These are phyloP conservation scores for Anguilla pacifica DNA, from an alignment of 2,797 vertebrate species.

Conservation along the genomic window DNA sequence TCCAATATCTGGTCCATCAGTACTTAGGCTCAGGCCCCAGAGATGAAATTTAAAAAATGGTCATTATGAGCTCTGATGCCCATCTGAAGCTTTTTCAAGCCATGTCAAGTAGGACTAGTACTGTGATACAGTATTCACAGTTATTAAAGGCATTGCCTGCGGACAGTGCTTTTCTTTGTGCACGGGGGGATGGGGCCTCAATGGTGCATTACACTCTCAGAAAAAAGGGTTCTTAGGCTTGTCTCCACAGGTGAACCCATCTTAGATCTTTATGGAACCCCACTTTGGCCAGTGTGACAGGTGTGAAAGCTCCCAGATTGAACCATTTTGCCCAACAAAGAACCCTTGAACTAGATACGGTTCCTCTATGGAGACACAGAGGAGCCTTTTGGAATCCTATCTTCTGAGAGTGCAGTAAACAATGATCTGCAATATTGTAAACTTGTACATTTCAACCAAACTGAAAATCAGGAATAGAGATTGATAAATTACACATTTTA, in stretches of 20 bases:
- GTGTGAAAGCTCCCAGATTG: no score
- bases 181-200: background rate
- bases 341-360: no score
- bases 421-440: no score
- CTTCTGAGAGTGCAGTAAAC: no score
- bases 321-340: no score
- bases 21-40: background rate
- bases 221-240: background rate
- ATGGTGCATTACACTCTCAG: conserved; percentile 26
- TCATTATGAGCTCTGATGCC: conserved; percentile 5
- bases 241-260: no score
- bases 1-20: conserved; percentile 11
- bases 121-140: background rate
- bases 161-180: conserved; percentile 11
- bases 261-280: no score
- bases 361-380: no score
- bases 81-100: background rate
- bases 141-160: background rate
- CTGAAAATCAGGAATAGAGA: background rate
- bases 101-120: background rate
- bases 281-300: no score
- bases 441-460: background rate
- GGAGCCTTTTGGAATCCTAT: no score
- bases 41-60: background rate
- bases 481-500: conserved; percentile 37